A percentile compares a stretch with the other conserved stretches of the same genome.
These are phyloP conservation scores for Xenopus borealis DNA, from an alignment of 2,113 vertebrate species.

Conservation along the genomic window DNA sequence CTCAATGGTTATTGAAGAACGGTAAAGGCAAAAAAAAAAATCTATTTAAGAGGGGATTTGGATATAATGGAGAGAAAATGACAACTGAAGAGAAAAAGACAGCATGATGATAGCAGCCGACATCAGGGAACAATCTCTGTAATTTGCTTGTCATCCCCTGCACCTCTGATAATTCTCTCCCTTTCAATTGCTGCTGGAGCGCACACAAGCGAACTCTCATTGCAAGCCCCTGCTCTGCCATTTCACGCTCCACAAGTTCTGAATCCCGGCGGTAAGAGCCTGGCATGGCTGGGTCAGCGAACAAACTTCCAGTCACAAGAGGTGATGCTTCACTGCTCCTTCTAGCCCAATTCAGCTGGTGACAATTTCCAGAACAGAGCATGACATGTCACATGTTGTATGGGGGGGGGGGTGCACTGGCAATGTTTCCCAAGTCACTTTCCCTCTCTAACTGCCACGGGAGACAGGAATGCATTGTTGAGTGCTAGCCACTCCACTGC, in stretches of 20 bases:
- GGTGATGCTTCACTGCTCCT: slow-evolving; percentile 12
- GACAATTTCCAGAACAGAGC: slow-evolving; percentile 17
- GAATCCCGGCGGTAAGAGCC: slow-evolving; percentile 23
- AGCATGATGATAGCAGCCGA: background rate
- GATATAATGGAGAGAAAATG: background rate
- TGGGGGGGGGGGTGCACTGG: background rate
- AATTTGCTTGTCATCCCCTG: background rate
- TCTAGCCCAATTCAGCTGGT: slow-evolving; percentile 14
- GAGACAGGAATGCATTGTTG: background rate
- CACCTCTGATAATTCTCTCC: background rate
- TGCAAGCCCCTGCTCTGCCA: slow-evolving; percentile 14
- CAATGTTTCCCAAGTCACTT: background rate
- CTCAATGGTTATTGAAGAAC: too few species aligned
- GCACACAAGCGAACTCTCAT: background rate
- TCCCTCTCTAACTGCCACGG: background rate
- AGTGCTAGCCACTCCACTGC: background rate
- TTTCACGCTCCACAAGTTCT: slow-evolving; percentile 31
- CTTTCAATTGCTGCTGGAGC: background rate
- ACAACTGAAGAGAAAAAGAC: too few species aligned
- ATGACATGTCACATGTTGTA: slow-evolving; percentile 8
- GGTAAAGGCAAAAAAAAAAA: background rate
- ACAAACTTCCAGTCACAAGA: slow-evolving; percentile 9
- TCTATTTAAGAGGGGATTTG: too few species aligned
- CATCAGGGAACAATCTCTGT: background rate
- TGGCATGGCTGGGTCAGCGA: slow-evolving; percentile 25